Evolutionary conservation across 2,113 vertebrate genomes (phyloP).

Genomic region (Trichechus manatus): DNA sequence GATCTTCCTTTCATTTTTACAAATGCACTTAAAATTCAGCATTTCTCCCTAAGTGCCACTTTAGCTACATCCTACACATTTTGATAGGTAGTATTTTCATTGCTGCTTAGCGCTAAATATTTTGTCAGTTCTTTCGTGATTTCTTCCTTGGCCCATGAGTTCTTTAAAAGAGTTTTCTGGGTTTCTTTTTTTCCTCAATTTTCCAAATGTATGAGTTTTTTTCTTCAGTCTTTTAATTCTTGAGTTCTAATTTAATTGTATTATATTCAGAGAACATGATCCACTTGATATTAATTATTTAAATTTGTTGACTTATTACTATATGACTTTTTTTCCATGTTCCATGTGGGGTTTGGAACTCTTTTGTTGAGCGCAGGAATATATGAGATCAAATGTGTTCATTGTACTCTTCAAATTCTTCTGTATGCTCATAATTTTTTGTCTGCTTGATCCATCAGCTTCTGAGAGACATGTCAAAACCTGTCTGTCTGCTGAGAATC

Average conservation of each 20-base stretch:
- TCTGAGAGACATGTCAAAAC: conserved; percentile 7
- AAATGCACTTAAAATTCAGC: conserved; percentile 10
- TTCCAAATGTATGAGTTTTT: conserved; percentile 29
- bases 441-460: not conserved
- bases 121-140: conserved; percentile 72
- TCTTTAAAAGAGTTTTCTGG: not conserved
- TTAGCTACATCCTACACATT: conserved; percentile 51
- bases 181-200: not conserved
- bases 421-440: not conserved
- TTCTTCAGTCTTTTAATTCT: conserved; percentile 17
- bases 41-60: not conserved
- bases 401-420: conserved; percentile 30
- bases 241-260: conserved; percentile 51
- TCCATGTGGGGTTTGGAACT: not conserved
- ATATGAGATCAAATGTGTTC: conserved; percentile 5
- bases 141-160: conserved; percentile 22
- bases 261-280: conserved; percentile 16
- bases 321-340: not conserved
- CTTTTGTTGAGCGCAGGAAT: conserved; percentile 7
- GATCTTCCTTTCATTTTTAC: conserved; percentile 22
- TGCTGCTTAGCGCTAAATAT: conserved; percentile 70
- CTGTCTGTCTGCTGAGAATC: not conserved
- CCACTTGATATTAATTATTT: conserved; percentile 46
- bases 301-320: conserved; percentile 38
- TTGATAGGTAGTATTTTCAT: conserved; percentile 59